A percentile compares a stretch with the other conserved stretches of the same genome.
phyloP scores from a whole-genome alignment of 2,113 vertebrate genomes.

The Colaptes auratus region DNA sequence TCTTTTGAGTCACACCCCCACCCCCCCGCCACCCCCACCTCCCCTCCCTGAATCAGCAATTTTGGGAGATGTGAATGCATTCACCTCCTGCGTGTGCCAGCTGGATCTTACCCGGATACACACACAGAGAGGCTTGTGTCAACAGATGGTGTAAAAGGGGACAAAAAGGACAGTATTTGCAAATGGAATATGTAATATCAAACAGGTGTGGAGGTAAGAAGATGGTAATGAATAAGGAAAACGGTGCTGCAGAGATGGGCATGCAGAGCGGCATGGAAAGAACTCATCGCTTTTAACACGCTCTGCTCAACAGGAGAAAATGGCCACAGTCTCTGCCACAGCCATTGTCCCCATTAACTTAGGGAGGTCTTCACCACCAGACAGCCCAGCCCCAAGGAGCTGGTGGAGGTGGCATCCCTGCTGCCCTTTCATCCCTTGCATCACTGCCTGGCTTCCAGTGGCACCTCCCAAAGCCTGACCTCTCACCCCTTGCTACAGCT shows the following conservation, averaged over 20 bases:
- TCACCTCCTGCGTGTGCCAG: slow-evolving; percentile 63
- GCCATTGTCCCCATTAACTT: background rate
- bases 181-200: slow-evolving; percentile 50
- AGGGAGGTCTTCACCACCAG: background rate
- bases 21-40: rapidly evolving
- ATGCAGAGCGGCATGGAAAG: background rate
- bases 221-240: slow-evolving; percentile 5
- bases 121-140: slow-evolving; percentile 35
- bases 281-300: rapidly evolving
- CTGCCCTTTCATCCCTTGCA: background rate
- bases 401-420: rapidly evolving
- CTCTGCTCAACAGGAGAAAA: background rate
- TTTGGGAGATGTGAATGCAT: slow-evolving; percentile 9
- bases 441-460: background rate
- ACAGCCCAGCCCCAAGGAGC: background rate
- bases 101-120: slow-evolving; percentile 50
- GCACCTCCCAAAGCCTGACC: background rate
- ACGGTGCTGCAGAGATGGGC: background rate
- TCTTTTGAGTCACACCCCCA: background rate
- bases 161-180: slow-evolving; percentile 53
- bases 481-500: background rate
- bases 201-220: slow-evolving; percentile 64
- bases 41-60: slow-evolving; percentile 27
- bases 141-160: slow-evolving; percentile 72
- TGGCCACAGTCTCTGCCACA: rapidly evolving